Base-by-base conservation (phyloP, 2,797 vertebrate species). In the Neosilurus hyrtlii region DNA sequence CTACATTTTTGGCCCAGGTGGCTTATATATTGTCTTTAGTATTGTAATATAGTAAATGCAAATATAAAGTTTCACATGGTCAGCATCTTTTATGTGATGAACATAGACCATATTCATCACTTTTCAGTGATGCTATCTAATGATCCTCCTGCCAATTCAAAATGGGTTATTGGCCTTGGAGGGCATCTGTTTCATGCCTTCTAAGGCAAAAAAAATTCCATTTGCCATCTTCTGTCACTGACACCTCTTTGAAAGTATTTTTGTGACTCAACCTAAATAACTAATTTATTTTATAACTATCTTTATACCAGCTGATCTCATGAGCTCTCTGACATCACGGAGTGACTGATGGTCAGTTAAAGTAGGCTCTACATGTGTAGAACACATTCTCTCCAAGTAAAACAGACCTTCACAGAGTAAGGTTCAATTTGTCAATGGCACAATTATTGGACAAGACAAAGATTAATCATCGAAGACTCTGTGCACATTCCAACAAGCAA, bases 71-170 rank as follows among this genome's bases (percentile, higher is more conserved):
- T 88, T 75, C 82, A 84, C 68, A 83, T 80, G 83, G 80, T 82
- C 79, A 83, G 84, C 63, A 82, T 84, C 87, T 84, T 88, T 85
- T 78, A 90, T 85, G 86, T 81, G 67, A 43, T 43, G 85, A 87
- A 88, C 75, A 90, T 89, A 89, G 84, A 86, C 86, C 87, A 84
- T 91, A 92, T 89, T 90, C 89, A 89, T 83, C 90, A 89, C 87
- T 90, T 93, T 88, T 89, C 84, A 65, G 86, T 90, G 89, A 90
- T 92, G 92, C 93, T 93, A 93, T 90, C 91, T 88, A 88, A 89
- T 92, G 88, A 90, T 92, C 89, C 86, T 78, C 22, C 63, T 89
- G 94, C 94, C 94, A 94, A 95, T 95, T 95, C 94, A 90, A 92
- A 90, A 91, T 92, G 91, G 91, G 89, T 88, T 90, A 91, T 92